Evolutionary conservation across 37 sponge, comb jelly and placozoan genomes (phyloP).

Genomic region (Tethya wilhelma): DNA sequence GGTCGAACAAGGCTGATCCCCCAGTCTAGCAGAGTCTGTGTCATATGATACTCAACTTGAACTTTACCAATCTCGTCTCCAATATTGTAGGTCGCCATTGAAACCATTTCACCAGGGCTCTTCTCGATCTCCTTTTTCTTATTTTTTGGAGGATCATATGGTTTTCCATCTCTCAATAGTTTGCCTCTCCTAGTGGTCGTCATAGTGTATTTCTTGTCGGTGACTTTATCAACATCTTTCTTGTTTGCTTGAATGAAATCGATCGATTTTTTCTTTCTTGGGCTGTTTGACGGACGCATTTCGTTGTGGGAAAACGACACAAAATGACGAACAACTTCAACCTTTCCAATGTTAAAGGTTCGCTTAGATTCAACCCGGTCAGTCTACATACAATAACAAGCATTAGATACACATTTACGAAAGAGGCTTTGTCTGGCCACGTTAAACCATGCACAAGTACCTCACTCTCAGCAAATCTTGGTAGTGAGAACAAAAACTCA

Average conservation of each 20-base stretch:
- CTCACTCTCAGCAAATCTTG: too few relatives aligned
- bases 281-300: constrained; percentile 45
- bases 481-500: too few relatives aligned
- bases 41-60: constrained; percentile 50
- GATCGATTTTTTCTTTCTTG: constrained; percentile 22
- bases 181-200: constrained; percentile 71
- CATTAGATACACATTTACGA: too few relatives aligned
- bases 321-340: constrained; percentile 44
- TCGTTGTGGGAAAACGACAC: constrained; percentile 63
- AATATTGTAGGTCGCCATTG: constrained; percentile 57
- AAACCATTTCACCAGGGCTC: too few relatives aligned
- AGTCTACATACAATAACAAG: too few relatives aligned
- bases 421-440: too few relatives aligned
- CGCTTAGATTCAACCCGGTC: constrained; percentile 43
- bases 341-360: constrained; percentile 43
- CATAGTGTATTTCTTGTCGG: constrained; percentile 67
- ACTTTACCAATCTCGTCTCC: constrained; percentile 51
- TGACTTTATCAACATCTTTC: constrained; percentile 53
- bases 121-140: too few relatives aligned
- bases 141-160: constrained; percentile 61
- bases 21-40: constrained; percentile 58
- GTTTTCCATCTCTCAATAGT: constrained; percentile 33
- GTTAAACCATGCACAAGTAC: too few relatives aligned
- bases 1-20: constrained; percentile 34
- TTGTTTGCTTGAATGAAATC: constrained; percentile 62